A percentile compares a stretch with the other conserved stretches of the same genome.
These are phyloP conservation scores for Rhynchopsitta pachyrhyncha DNA, from an alignment of 2,113 vertebrate genomes.

Conservation along the genomic window DNA sequence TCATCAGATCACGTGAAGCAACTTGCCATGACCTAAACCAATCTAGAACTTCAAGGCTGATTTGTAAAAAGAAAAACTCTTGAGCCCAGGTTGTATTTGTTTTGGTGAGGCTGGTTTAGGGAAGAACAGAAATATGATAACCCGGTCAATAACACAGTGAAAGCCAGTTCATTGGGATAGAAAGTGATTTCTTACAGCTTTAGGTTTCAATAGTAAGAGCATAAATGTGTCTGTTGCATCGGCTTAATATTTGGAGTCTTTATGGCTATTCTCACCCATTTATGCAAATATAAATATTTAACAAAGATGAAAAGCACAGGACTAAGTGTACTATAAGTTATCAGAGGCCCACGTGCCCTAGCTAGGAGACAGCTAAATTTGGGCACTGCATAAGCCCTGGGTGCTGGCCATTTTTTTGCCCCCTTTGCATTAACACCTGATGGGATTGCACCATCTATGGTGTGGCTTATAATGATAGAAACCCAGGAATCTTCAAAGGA, in stretches of 20 bases:
- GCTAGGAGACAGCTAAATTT: not conserved
- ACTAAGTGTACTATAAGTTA: not conserved
- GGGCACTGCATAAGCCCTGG: no score
- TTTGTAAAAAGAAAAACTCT: not conserved
- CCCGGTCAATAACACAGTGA: fast-evolving
- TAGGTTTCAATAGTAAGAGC: not conserved
- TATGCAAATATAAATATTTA: not conserved
- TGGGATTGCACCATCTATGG: not conserved
- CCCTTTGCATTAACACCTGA: not conserved
- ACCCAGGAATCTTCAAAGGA: not conserved
- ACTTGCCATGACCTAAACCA: not conserved
- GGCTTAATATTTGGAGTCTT: not conserved
- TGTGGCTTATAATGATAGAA: not conserved
- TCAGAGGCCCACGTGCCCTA: fast-evolving
- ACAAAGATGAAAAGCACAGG: not conserved
- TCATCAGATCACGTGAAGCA: not conserved
- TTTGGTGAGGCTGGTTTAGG: not conserved
- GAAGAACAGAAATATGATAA: not conserved
- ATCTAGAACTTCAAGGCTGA: not conserved
- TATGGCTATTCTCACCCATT: not conserved
- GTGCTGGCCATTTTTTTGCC: no score
- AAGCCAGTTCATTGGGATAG: not conserved
- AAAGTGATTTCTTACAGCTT: not conserved
- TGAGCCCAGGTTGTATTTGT: not conserved
- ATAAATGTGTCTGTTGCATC: not conserved